phyloP scores from a whole-genome alignment of 2,113 vertebrate species.

The Nothoprocta perdicaria region DNA sequence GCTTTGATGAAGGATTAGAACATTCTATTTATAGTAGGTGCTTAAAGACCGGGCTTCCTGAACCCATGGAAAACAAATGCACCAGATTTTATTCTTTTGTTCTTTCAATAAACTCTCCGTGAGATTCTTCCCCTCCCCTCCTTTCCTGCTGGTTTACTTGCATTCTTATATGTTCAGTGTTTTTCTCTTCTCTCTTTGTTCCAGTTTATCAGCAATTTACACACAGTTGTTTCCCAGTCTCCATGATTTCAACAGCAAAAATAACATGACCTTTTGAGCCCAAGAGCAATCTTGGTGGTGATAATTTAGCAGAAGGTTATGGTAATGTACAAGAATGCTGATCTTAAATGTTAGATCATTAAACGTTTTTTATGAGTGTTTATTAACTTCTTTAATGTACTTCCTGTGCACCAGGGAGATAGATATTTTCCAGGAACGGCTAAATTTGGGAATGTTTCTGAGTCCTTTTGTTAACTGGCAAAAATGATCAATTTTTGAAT shows the following conservation, averaged over 20 bases:
- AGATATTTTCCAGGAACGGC: background rate
- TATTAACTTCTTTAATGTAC: constrained; percentile 41
- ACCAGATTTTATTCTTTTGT: constrained; percentile 70
- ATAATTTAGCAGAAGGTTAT: constrained; percentile 63
- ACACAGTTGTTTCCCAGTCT: constrained; percentile 70
- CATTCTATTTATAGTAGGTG: constrained; percentile 62
- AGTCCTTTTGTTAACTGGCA: background rate
- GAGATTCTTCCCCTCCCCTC: constrained; percentile 67
- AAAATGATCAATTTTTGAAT: background rate
- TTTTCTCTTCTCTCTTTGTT: constrained; percentile 68
- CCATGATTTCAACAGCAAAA: constrained; percentile 58
- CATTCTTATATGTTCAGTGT: constrained; percentile 65
- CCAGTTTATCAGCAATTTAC: constrained; percentile 72
- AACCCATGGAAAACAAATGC: constrained; percentile 51
- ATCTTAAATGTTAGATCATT: constrained; percentile 48
- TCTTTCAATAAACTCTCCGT: constrained; percentile 70
- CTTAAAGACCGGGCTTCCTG: constrained; percentile 63
- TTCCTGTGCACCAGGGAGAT: constrained; percentile 42
- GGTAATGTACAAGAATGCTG: constrained; percentile 31
- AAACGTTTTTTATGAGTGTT: constrained; percentile 37
- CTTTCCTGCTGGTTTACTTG: constrained; percentile 70
- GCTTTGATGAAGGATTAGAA: constrained; percentile 52
- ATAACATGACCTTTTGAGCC: constrained; percentile 70
- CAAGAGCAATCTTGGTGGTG: constrained; percentile 29
- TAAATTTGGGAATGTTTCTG: background rate